A percentile compares a stretch with the other conserved stretches of the same genome.
These are phyloP conservation scores for Belonocnema kinseyi DNA, from an alignment of 1,140 invertebrate species.

Conservation along the genomic window DNA sequence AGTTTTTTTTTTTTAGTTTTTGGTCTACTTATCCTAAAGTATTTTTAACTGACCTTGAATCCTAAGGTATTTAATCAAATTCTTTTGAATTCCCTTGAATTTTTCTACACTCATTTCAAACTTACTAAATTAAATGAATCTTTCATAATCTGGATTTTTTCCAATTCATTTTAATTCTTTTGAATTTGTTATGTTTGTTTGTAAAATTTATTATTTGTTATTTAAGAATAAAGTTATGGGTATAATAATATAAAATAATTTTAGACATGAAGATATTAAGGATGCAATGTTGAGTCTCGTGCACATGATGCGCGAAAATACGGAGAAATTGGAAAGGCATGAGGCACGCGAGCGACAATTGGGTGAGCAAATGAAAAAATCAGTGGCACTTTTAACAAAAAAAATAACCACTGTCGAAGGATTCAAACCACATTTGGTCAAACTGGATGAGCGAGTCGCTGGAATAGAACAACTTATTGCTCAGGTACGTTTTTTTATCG, in stretches of 20 bases:
- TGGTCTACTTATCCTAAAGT: no score
- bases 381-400: constrained; percentile 83
- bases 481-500: constrained; percentile 57
- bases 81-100: no score
- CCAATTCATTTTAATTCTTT: no score
- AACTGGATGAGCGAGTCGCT: constrained; percentile 82
- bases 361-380: constrained; percentile 87
- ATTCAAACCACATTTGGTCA: constrained; percentile 79
- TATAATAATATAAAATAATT: constrained; percentile 48
- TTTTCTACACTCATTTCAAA: no score
- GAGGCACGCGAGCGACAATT: constrained; percentile 87
- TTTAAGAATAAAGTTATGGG: no score
- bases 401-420: constrained; percentile 82
- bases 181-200: no score
- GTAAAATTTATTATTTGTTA: no score
- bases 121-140: no score
- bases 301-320: constrained; percentile 85
- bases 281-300: constrained; percentile 88
- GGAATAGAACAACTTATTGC: constrained; percentile 79
- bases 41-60: no score
- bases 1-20: no score
- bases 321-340: constrained; percentile 89
- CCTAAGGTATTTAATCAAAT: no score
- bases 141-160: no score
- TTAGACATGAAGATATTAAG: constrained; percentile 87